Conservation (phyloP, 2,888 invertebrate genomes). For the Laothoe populi region DNA sequence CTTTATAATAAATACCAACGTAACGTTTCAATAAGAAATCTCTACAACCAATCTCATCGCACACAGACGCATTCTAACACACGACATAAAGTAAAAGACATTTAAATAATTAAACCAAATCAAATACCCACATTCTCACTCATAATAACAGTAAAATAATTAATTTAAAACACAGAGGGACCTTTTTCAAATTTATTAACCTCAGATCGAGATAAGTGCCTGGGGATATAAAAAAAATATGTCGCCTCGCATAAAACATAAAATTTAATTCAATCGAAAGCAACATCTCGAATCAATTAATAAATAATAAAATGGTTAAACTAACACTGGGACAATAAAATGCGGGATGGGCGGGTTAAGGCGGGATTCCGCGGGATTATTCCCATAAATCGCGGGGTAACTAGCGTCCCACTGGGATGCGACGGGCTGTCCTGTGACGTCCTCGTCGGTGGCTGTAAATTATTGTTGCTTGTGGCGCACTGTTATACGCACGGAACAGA, state of each 20-base stretch:
- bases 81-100: slow-evolving; percentile 25
- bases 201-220: slow-evolving; percentile 24
- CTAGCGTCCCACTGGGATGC: slow-evolving; percentile 53
- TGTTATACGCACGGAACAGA: too few relatives aligned
- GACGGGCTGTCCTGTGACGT: slow-evolving; percentile 33
- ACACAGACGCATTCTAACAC: slow-evolving; percentile 12
- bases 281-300: slow-evolving; percentile 63
- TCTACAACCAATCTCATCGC: neutral
- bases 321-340: slow-evolving; percentile 54
- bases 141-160: slow-evolving; percentile 25
- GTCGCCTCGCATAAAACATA: slow-evolving; percentile 39
- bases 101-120: slow-evolving; percentile 24
- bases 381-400: slow-evolving; percentile 61
- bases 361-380: slow-evolving; percentile 39
- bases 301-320: slow-evolving; percentile 66
- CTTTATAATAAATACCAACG: neutral
- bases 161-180: slow-evolving; percentile 15
- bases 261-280: slow-evolving; percentile 52
- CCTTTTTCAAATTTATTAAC: slow-evolving; percentile 24
- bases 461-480: slow-evolving; percentile 28
- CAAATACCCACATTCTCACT: slow-evolving; percentile 23
- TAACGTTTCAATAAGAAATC: slow-evolving; percentile 11
- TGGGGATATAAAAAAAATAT: slow-evolving; percentile 32
- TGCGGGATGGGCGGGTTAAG: slow-evolving; percentile 41
- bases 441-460: slow-evolving; percentile 29